Base-by-base conservation (phyloP, 2,888 invertebrate species). In the Microctonus brassicae region DNA sequence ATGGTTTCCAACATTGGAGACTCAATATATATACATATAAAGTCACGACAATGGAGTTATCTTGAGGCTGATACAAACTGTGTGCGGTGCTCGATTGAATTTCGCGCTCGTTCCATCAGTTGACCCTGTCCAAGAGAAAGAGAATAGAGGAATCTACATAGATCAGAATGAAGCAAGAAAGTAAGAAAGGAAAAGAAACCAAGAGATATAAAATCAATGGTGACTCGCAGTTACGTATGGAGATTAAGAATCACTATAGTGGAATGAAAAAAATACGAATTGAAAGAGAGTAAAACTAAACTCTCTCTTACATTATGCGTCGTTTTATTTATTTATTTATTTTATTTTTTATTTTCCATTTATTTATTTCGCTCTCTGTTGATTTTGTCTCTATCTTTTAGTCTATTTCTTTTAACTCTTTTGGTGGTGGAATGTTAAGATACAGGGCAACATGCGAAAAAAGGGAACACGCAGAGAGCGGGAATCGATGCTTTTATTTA, bases 401-500 rank as follows among this genome's bases (percentile, higher is more conserved):
- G 24, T 62, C 42, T 70, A 33, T 34, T 39, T 29, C 61, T 53
- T 58, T 67, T 33, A 57, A 42, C 63, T 55, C 53, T 55, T 69
- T 73, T 62, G 57, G 60, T 58, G 47, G 17, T 7, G 53, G 53
- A 42, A 67, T 73, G 53, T 36, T 53, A 29, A 33, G 52, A 34
- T 53, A 11, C 24, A 9, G 20, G 69, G 67, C 69, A 39, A 47
- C 47, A 74, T 72, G 73, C 75, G 33, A 53, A 70, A 63, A 61
- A 70, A 63, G 61, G 66, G 64, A 73, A 71, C 62, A 65, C 70
- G 73, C 72, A 26, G 42, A 64, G 69, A 57, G 65, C 73, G 77
- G 69, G 73, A 69, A 75, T 77, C 76, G 75, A 76, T 76, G 78
- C 78, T 78, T 77, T 78, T 78, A 78, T 79, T 79, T 79, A 79